Evolutionary conservation across 2,113 vertebrate genomes (phyloP), one percentile per base, ranked within the genome.

Genomic region (Vidua macroura): DNA sequence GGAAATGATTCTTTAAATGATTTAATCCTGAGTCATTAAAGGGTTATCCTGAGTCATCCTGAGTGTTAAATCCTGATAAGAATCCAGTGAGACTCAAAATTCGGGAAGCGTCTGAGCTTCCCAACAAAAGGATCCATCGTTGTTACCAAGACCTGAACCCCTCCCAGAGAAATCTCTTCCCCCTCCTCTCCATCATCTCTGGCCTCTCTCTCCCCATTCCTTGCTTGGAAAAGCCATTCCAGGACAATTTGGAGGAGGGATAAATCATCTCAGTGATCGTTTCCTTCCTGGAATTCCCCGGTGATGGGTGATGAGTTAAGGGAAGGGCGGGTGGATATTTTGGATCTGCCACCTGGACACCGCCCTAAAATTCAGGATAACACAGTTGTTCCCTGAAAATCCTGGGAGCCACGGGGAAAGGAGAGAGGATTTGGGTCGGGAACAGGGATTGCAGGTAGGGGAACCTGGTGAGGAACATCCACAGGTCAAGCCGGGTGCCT

Each of bases 341-440:
- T 46, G 62, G 25, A 60, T 23, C 18, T 73, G 37, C 58, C 37
- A 31, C 23, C 25, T 30, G 21, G 22, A 11, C 17, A 41, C 1
- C 9, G 1, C 68, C 6, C 44, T 30, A 17, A 39, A 68, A 82
- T 39, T 39, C 55, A 25, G 60, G 55, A 70, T 25, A 21, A 11
- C 1, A 1, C 7, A 17, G 12, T 6, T 27, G 7, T 5, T 64
- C 10, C 17, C 72, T 28, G 23, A 17, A 41, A 17, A 28, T 31
- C 13, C n/a, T 2, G 1, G 67, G 43, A 51, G 33, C 27, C 3
- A 12, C 0, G 0, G 27, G 39, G 31, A 4, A 8, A 44, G 44
- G 15, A 41, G 41, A 48, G 30, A 24, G 17, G 52, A 17, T 64
- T 60, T 30, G 30, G 17, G 24, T 25, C 0, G 0, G 41, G 37